phyloP scores from a whole-genome alignment of 2,113 vertebrate genomes.

The Xiphophorus maculatus region DNA sequence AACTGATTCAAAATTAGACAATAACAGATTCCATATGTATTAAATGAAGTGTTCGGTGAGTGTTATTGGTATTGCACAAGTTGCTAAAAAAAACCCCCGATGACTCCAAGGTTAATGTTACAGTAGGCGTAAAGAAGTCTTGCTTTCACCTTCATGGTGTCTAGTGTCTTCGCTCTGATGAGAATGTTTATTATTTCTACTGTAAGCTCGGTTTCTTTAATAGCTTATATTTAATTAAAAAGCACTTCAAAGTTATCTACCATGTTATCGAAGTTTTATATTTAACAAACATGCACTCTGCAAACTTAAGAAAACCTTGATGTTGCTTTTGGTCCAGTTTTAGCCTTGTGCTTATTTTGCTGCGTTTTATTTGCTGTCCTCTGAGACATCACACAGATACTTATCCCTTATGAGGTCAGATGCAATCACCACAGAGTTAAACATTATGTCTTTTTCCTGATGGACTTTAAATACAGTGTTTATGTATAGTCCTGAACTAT shows the following conservation, averaged over 20 bases:
- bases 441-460: conserved; percentile 45
- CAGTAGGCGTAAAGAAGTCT: background rate
- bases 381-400: conserved; percentile 41
- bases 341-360: conserved; percentile 43
- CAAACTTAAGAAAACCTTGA: conserved; percentile 18
- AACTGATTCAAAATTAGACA: too few relatives aligned
- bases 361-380: conserved; percentile 37
- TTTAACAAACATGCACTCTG: conserved; percentile 4
- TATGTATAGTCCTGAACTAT: background rate
- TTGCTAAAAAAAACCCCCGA: background rate
- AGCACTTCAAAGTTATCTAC: background rate
- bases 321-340: conserved; percentile 39
- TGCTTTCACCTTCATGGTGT: background rate
- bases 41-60: too few relatives aligned
- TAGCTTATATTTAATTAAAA: background rate
- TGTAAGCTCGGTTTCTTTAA: background rate
- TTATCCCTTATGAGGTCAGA: conserved; percentile 30
- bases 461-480: background rate
- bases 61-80: background rate
- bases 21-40: too few relatives aligned
- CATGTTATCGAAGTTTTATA: background rate
- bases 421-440: conserved; percentile 59
- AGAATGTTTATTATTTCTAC: background rate
- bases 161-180: background rate
- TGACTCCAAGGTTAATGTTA: background rate